Evolutionary conservation across 2,797 vertebrate species (phyloP).

Genomic region (Sebastolobus alascanus): DNA sequence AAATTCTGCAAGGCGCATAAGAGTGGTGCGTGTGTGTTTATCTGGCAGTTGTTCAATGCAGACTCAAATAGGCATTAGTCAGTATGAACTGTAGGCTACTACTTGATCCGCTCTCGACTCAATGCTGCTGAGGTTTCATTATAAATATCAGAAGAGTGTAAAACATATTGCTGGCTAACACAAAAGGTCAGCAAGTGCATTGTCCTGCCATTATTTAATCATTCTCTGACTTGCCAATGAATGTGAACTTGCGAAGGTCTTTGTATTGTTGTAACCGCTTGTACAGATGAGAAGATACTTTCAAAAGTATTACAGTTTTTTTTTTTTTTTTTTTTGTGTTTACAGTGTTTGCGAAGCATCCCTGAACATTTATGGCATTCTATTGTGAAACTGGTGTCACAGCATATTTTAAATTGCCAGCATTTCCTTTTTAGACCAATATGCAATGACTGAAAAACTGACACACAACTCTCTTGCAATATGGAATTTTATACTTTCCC

Average conservation of each 20-base stretch:
- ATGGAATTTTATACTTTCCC: background rate
- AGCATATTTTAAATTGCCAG: background rate
- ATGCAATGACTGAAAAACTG: background rate
- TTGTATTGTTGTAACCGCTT: background rate
- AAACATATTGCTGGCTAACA: constrained; percentile 49
- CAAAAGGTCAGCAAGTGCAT: constrained; percentile 55
- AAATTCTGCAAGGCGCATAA: background rate
- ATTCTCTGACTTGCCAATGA: constrained; percentile 13
- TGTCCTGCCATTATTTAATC: constrained; percentile 21
- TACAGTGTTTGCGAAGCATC: background rate
- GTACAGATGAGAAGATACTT: background rate
- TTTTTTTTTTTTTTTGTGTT: background rate
- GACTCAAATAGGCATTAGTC: constrained; percentile 33
- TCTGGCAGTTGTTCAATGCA: constrained; percentile 14
- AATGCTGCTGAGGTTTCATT: constrained; percentile 65
- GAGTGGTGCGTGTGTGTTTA: background rate
- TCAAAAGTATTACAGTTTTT: background rate
- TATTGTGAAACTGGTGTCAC: background rate
- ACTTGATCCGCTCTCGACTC: constrained; percentile 56
- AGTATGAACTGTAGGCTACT: constrained; percentile 30
- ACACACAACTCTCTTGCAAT: background rate
- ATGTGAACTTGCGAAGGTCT: constrained; percentile 17
- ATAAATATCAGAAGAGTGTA: constrained; percentile 52
- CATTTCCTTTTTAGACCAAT: background rate
- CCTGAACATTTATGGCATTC: background rate